Evolutionary conservation across 2,888 invertebrate genomes (phyloP).

Genomic region (Nasonovia ribisnigri): DNA sequence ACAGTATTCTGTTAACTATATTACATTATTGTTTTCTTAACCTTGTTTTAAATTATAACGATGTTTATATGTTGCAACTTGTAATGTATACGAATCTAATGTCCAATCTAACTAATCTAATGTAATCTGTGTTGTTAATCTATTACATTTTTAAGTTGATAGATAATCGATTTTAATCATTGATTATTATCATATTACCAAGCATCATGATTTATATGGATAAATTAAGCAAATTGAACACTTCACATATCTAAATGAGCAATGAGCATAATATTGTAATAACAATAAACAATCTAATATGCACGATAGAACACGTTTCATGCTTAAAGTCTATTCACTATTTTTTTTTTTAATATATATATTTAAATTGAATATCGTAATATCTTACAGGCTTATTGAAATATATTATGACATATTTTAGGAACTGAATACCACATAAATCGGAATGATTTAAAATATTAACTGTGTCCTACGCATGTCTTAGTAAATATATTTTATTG

Average conservation of each 20-base stretch:
- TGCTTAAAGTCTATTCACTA: neutral
- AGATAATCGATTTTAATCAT: neutral
- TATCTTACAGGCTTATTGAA: neutral
- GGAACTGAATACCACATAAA: neutral
- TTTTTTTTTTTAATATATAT: neutral
- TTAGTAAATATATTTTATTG: neutral
- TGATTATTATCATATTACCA: neutral
- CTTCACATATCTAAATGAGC: neutral
- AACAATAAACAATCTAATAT: neutral
- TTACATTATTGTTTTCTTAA: no score
- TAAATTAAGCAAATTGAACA: neutral
- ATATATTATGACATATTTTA: conserved; percentile 3
- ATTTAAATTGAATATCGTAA: conserved; percentile 24
- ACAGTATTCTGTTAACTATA: no score
- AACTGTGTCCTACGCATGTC: neutral
- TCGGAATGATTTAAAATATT: neutral
- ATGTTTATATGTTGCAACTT: no score
- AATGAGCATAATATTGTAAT: neutral
- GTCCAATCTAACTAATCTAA: neutral
- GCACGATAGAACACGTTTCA: neutral
- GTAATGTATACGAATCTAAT: neutral
- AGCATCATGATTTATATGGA: neutral
- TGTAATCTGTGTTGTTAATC: neutral
- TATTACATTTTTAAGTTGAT: neutral
- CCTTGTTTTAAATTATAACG: no score